Evolutionary conservation across 2,113 vertebrate species (phyloP), one percentile per base, ranked within the genome.

Genomic region (Oncorhynchus tshawytscha): DNA sequence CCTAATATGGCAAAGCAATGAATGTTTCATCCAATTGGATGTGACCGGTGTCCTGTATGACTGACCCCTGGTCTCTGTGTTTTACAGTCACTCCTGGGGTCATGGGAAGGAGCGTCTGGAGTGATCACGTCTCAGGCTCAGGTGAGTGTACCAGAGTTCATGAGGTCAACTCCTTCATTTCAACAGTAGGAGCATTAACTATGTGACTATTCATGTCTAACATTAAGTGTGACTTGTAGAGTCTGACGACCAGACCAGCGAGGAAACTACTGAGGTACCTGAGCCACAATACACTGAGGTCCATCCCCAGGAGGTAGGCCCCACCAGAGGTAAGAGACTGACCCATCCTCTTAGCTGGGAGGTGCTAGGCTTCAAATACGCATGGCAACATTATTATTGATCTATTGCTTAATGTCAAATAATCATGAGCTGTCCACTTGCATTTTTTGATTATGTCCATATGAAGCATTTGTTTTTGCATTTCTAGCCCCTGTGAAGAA

Each of bases 91-190:
- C 89, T 65, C 91, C 91, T 39, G 86, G 88, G 57, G 89, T 89
- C 70, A 90, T 91, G 80, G 92, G 91, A 9, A 92, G 88, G 49
- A 94, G 88, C 71, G 81, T 93, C 59, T 93, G 93, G 92, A 89
- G 89, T 76, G 91, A 92, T 29, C 83, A 86, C 34, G 80, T 78
- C 1, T 93, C 92, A 22, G 86, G 82, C 34, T 92, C 92, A 49
- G 92, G 93, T 94, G 81, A 84, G 90, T 78, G 34, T 5, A 45
- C 7, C 31, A 69, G 18, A 60, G 20, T 20, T 22, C 16, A 22
- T 51, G n/a, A 5, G 59, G n/a, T 62, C 59, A 62, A 54, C 15
- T 54, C 12, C 16, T 57, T 5, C 18, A 57, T 57, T 18, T 62
- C 59, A 20, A 60, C 49, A 51, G 49, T 51, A 51, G 39, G 39